Conservation (phyloP, 2,888 invertebrate species). For the Dexiosoma caninum region DNA sequence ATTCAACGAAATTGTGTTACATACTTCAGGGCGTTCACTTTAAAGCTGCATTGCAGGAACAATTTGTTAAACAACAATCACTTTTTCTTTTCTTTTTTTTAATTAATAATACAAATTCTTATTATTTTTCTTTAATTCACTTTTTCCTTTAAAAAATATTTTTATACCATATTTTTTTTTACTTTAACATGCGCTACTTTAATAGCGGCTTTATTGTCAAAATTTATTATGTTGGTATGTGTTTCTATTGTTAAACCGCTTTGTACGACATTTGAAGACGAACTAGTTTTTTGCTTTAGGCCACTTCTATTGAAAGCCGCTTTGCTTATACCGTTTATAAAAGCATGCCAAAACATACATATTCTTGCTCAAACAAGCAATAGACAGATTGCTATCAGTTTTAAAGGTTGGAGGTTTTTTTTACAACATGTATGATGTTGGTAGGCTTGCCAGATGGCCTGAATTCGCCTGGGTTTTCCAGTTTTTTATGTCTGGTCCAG, state of each 20-base stretch:
- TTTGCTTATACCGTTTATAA: constrained; percentile 5
- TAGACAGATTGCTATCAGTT: neutral
- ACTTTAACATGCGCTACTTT: neutral
- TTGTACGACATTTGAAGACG: constrained; percentile 45
- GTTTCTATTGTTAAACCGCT: constrained; percentile 25
- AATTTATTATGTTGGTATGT: neutral
- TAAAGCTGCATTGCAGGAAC: neutral
- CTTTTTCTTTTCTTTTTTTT: too few relatives aligned
- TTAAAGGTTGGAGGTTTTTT: neutral
- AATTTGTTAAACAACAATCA: neutral
- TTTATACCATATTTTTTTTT: constrained; percentile 3
- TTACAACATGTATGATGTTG: constrained; percentile 39
- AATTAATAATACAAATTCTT: too few relatives aligned
- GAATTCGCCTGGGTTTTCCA: too few relatives aligned
- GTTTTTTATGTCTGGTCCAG: too few relatives aligned
- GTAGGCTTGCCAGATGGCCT: too few relatives aligned
- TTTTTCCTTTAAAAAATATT: neutral
- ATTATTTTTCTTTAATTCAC: neutral
- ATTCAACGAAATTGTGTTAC: neutral
- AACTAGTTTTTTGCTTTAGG: constrained; percentile 53
- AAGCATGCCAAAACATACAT: neutral
- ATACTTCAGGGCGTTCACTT: constrained; percentile 39
- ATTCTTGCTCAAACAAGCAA: neutral
- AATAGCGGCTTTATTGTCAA: neutral
- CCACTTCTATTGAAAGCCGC: constrained; percentile 39